Evolutionary conservation across 2,888 invertebrate species (phyloP).

Genomic region (Lamellibrachia satsuma): DNA sequence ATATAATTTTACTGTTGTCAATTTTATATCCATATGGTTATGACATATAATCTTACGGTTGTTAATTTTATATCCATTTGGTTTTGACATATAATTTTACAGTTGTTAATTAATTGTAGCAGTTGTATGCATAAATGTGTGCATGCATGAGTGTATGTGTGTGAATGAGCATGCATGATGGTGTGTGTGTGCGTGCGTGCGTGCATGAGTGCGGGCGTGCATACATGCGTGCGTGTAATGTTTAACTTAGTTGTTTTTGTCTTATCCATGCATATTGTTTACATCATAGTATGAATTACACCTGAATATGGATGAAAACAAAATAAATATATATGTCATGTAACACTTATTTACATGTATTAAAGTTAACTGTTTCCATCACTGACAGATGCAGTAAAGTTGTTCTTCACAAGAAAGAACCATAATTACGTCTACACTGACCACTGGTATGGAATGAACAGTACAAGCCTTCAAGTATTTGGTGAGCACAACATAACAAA

Average conservation of each 20-base stretch:
- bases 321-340: not conserved
- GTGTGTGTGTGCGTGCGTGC: not conserved
- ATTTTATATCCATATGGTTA: not conserved
- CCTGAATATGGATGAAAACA: not conserved
- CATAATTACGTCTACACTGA: conserved; percentile 31
- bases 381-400: conserved; percentile 31
- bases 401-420: conserved; percentile 34
- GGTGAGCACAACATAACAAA: conserved; percentile 25
- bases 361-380: not conserved
- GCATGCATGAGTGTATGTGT: not conserved
- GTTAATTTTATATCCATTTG: not conserved
- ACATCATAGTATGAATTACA: not conserved
- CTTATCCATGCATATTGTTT: too few relatives aligned
- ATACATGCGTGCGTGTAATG: not conserved
- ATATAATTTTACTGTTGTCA: too few relatives aligned
- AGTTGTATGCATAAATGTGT: too few relatives aligned
- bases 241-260: too few relatives aligned
- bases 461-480: conserved; percentile 28
- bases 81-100: not conserved
- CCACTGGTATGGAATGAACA: conserved; percentile 31
- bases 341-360: not conserved
- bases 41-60: not conserved
- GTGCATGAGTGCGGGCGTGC: not conserved
- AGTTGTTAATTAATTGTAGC: too few relatives aligned
- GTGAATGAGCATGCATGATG: not conserved